phyloP scores from a whole-genome alignment of 2,797 vertebrate species.

The Naso thynnoides region DNA sequence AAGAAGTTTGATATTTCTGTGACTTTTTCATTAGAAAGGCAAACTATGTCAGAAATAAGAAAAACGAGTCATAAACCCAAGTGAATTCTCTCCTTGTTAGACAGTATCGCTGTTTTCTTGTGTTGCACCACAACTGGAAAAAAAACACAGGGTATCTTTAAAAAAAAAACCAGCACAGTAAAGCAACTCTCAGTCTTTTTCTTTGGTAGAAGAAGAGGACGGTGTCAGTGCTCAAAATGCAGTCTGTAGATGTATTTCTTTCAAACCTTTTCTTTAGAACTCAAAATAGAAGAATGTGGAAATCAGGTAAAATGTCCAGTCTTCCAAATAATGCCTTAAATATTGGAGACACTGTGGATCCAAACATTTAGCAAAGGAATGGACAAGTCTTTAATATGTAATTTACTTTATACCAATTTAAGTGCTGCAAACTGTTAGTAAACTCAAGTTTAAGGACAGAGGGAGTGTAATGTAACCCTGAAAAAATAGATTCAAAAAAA shows the following conservation, averaged over 20 bases:
- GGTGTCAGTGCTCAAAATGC: background rate
- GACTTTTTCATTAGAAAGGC: conserved; percentile 40
- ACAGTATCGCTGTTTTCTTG: conserved; percentile 28
- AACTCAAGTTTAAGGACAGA: background rate
- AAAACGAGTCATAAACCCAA: conserved; percentile 24
- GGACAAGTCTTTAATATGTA: background rate
- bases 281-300: background rate
- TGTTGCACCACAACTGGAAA: conserved; percentile 41
- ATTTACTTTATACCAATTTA: background rate
- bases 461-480: background rate
- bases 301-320: background rate
- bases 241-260: background rate
- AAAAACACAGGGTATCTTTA: conserved; percentile 18
- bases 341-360: background rate
- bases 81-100: conserved; percentile 6
- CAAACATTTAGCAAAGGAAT: background rate
- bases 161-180: conserved; percentile 6
- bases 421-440: background rate
- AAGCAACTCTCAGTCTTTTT: conserved; percentile 10
- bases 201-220: background rate
- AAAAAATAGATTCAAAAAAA: background rate
- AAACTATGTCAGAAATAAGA: conserved; percentile 28
- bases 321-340: background rate
- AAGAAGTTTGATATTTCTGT: conserved; percentile 43
- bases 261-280: background rate